Evolutionary conservation across 1,140 invertebrate genomes (phyloP).

Genomic region (Spodoptera frugiperda): DNA sequence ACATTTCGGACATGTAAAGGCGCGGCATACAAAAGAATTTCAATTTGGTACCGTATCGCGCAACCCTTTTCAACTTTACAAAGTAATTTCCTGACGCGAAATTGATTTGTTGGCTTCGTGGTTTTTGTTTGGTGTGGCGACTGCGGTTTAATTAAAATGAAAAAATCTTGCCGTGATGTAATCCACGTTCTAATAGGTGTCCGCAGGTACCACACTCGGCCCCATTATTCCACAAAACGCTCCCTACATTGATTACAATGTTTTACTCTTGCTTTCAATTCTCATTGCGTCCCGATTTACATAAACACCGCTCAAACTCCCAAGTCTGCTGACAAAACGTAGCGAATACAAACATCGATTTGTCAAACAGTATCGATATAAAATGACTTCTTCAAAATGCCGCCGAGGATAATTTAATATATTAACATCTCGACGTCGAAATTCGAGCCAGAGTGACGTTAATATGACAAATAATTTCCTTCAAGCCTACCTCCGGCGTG

Average conservation of each 20-base stretch:
- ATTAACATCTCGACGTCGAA: slow-evolving; percentile 74
- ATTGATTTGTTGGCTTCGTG: slow-evolving; percentile 81
- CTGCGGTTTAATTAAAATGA: slow-evolving; percentile 79
- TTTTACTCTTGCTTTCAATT: slow-evolving; percentile 12
- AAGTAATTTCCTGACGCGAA: slow-evolving; percentile 82
- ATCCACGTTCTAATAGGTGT: slow-evolving; percentile 34
- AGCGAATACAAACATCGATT: slow-evolving; percentile 42
- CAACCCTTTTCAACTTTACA: slow-evolving; percentile 82
- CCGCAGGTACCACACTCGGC: slow-evolving; percentile 32
- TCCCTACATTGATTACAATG: slow-evolving; percentile 1
- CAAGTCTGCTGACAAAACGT: slow-evolving; percentile 43
- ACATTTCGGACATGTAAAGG: slow-evolving; percentile 78
- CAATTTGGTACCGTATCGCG: slow-evolving; percentile 80
- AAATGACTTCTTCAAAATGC: slow-evolving; percentile 64
- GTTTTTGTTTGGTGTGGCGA: slow-evolving; percentile 78
- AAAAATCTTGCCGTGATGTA: slow-evolving; percentile 57
- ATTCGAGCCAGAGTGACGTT: slow-evolving; percentile 74
- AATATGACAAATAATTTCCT: slow-evolving; percentile 83
- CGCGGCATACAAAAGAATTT: slow-evolving; percentile 78
- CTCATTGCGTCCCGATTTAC: slow-evolving; percentile 25
- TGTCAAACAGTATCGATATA: slow-evolving; percentile 58
- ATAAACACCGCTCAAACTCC: slow-evolving; percentile 34
- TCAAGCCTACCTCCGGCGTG: slow-evolving; percentile 69
- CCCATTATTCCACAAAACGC: slow-evolving; percentile 13
- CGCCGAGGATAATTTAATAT: slow-evolving; percentile 72